Evolutionary conservation across 2,797 vertebrate species (phyloP), one percentile per base, ranked within the genome.

Genomic region (Emydoidea blandingii): DNA sequence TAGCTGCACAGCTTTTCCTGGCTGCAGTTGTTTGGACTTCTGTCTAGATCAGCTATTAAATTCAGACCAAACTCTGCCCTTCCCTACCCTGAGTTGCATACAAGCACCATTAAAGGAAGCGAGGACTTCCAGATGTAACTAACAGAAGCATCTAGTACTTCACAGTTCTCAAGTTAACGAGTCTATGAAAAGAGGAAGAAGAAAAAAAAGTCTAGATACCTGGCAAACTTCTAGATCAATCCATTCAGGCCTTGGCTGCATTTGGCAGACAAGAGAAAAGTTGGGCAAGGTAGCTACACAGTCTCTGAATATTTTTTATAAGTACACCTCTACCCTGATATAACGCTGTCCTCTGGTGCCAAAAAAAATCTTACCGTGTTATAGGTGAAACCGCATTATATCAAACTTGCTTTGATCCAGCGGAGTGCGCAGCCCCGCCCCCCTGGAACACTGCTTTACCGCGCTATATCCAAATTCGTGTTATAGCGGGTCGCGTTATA

Each of bases 1-100:
- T 91, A 91, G 79, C 47, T n/a, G 47, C 23, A 85, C 3, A 9
- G 16, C 25, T 34, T 19, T 89, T 52, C 41, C 57, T 65, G n/a
- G 44, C 62, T n/a, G 62, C 34, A 8, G 15, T 16, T n/a, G 34
- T 5, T 65, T 0, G 0, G 91, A 62, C 87, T 96, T 89, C 72
- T 91, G 53, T 14, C 49, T 62, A 95, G 94, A 93, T 56, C 14
- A 82, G 6, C 25, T 81, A 62, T 29, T 79, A 84, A 23, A 83
- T 81, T 91, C 47, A 44, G 21, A 92, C 44, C 0, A 88, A 92
- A 92, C 62, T 8, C 9, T 78, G 14, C 16, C 19, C 50, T 80
- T 47, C 49, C 94, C 72, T 88, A 52, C 85, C 50, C 41, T 56
- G 4, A 34, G 31, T 76, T 91, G 87, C 2, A 12, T 15, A 3